Evolutionary conservation across 2,113 vertebrate genomes (phyloP).

Genomic region (Prunella fulvescens): DNA sequence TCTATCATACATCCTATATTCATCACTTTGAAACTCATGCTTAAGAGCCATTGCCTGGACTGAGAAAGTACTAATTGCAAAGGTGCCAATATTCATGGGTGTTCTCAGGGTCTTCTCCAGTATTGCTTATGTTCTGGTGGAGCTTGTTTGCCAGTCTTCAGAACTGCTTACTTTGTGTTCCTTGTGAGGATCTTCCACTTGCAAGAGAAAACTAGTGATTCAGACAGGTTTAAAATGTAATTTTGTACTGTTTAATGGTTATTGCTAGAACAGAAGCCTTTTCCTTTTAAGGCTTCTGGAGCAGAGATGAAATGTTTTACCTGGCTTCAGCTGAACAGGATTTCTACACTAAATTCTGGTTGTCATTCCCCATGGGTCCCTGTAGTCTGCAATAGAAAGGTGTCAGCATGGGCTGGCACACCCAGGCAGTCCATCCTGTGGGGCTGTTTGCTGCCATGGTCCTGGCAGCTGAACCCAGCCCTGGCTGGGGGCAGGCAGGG

Average conservation of each 20-base stretch:
- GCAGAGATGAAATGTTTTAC: neutral
- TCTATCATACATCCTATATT: neutral
- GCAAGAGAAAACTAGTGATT: neutral
- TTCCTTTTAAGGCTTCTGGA: neutral
- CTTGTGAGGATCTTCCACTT: neutral
- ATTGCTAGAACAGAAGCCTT: neutral
- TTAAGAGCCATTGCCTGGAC: neutral
- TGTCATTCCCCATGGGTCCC: neutral
- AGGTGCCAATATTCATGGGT: rapidly evolving
- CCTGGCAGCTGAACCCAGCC: neutral
- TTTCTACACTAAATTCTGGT: neutral
- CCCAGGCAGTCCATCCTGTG: neutral
- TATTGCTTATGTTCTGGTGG: neutral
- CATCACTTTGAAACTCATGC: neutral
- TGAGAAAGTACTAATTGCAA: neutral
- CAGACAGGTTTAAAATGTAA: neutral
- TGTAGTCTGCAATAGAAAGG: neutral
- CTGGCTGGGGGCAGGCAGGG: neutral
- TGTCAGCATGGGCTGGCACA: neutral
- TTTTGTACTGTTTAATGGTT: neutral
- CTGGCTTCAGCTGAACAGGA: neutral
- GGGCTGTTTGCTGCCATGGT: neutral
- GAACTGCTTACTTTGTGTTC: neutral
- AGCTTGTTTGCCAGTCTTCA: neutral
- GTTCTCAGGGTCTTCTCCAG: neutral